Percentiles rank a stretch among this genome's conserved stretches.
phyloP scores from a whole-genome alignment of 2,888 invertebrate species.

The Sinohyriopsis cumingii region DNA sequence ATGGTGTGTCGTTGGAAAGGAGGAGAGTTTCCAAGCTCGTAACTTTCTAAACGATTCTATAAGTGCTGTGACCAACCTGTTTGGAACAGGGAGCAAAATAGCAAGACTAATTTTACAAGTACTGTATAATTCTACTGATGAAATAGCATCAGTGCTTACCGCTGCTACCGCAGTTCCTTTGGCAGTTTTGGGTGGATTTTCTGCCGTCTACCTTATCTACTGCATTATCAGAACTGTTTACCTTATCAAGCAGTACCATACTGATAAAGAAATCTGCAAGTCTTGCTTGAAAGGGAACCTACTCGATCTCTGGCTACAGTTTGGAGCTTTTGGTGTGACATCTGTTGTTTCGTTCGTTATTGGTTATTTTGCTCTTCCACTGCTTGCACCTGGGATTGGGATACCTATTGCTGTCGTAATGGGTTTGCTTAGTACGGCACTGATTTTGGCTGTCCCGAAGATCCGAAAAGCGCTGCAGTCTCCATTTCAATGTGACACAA shows the following conservation, averaged over 20 bases:
- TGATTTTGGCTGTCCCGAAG: constrained; percentile 8
- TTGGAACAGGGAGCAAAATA: constrained; percentile 3
- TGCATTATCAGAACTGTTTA: constrained; percentile 9
- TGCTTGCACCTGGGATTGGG: constrained; percentile 3
- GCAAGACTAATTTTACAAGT: constrained; percentile 1
- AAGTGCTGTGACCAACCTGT: background rate
- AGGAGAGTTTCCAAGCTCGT: constrained; percentile 13
- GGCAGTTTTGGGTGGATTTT: constrained; percentile 6
- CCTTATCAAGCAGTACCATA: constrained; percentile 4
- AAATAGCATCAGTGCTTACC: constrained; percentile 5
- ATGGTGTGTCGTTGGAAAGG: constrained; percentile 17
- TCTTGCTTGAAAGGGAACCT: constrained; percentile 13
- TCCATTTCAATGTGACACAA: constrained; percentile 9
- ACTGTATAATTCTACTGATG: constrained; percentile 9
- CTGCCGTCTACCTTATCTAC: constrained; percentile 12
- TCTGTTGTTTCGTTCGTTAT: constrained; percentile 10
- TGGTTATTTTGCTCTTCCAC: constrained; percentile 3
- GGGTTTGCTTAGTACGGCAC: constrained; percentile 1
- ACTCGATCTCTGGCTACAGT: constrained; percentile 11
- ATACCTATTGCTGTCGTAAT: constrained; percentile 7
- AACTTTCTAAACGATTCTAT: background rate
- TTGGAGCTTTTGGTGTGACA: constrained; percentile 11
- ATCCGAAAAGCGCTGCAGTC: constrained; percentile 11
- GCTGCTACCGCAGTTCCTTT: background rate
- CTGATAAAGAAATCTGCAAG: constrained; percentile 4